Evolutionary conservation across 64 coral and sea anemone genomes (phyloP).

Genomic region (Dendronephthya gigantea): DNA sequence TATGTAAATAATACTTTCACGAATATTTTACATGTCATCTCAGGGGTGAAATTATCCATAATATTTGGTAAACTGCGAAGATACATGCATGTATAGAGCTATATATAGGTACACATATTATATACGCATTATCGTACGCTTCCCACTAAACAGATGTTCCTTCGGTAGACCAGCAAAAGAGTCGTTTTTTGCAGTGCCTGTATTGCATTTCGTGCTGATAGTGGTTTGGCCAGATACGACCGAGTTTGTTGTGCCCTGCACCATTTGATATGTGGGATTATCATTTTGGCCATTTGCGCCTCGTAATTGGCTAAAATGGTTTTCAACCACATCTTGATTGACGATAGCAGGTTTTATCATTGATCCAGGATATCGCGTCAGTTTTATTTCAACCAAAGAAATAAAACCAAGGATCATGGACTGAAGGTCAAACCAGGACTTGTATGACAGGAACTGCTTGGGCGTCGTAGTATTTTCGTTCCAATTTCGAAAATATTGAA

Average conservation of each 20-base stretch:
- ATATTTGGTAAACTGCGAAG: not conserved
- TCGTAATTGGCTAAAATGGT: constrained; percentile 4
- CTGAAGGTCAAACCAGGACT: constrained; percentile 16
- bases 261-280: not conserved
- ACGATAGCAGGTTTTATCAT: not conserved
- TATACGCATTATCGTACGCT: too few species aligned
- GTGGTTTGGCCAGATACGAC: not conserved
- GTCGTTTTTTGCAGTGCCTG: not conserved
- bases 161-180: not conserved
- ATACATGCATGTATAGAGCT: too few species aligned
- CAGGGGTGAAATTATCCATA: not conserved
- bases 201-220: not conserved
- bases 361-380: not conserved
- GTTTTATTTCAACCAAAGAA: not conserved
- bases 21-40: not conserved
- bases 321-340: constrained; percentile 22
- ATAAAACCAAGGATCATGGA: constrained; percentile 18
- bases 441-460: constrained; percentile 2
- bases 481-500: not conserved
- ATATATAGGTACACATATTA: too few species aligned
- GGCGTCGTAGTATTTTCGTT: not conserved
- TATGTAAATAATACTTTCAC: not conserved
- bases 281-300: not conserved
- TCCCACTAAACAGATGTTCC: too few species aligned
- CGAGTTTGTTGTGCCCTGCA: not conserved